These are phyloP conservation scores for Pandemis heparana DNA, from an alignment of 2,888 invertebrate species.

Conservation along the genomic window DNA sequence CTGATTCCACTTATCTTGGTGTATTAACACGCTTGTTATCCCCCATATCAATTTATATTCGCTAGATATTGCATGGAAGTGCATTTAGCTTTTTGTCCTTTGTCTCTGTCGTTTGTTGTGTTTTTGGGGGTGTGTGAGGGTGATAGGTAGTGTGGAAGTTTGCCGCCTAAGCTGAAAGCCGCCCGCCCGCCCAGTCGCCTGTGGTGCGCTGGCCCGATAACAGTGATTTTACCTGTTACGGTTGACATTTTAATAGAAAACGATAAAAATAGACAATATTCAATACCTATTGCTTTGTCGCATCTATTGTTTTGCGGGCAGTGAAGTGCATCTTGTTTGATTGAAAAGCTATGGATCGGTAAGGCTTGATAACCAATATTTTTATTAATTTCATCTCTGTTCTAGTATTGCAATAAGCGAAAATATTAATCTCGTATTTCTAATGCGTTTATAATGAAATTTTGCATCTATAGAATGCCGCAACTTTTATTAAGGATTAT, in stretches of 20 bases:
- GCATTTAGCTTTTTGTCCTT: conserved; percentile 58
- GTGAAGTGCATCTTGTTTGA: conserved; percentile 21
- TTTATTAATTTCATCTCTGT: neutral
- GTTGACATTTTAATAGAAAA: conserved; percentile 45
- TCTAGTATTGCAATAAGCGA: neutral
- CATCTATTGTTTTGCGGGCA: conserved; percentile 17
- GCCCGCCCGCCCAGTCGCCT: conserved; percentile 83
- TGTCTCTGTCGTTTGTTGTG: conserved; percentile 58
- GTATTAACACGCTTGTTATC: conserved; percentile 34
- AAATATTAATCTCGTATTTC: neutral
- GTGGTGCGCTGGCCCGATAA: conserved; percentile 66
- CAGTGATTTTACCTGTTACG: conserved; percentile 50
- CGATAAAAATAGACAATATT: conserved; percentile 40
- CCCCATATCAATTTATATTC: conserved; percentile 34
- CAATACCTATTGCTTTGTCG: conserved; percentile 12
- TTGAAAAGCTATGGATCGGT: conserved; percentile 32
- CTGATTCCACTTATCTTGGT: conserved; percentile 28
- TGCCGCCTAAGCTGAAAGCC: conserved; percentile 66
- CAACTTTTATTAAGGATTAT: neutral
- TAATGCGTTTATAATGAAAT: conserved; percentile 4
- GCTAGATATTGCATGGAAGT: conserved; percentile 51
- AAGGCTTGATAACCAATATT: conserved; percentile 21
- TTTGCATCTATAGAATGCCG: neutral
- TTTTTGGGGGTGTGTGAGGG: conserved; percentile 58
- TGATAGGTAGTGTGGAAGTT: conserved; percentile 69